phyloP scores from a whole-genome alignment of 2,888 invertebrate species.

The Netelia melanura region DNA sequence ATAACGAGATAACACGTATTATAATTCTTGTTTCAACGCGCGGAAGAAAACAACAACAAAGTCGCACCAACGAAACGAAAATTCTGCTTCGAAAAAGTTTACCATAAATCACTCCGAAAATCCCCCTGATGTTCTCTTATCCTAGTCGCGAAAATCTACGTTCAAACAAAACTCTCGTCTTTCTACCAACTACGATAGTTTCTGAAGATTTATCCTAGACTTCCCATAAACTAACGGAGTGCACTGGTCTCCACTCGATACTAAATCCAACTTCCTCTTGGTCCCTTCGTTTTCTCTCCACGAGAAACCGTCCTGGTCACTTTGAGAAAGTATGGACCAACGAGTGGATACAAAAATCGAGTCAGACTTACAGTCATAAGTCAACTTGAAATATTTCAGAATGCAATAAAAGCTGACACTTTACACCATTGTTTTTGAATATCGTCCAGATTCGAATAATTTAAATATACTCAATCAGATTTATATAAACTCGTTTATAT shows the following conservation, averaged over 20 bases:
- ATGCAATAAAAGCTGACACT: too few relatives aligned
- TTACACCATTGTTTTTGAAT: too few relatives aligned
- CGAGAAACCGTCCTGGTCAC: neutral
- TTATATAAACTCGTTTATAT: too few relatives aligned
- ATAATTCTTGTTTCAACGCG: too few relatives aligned
- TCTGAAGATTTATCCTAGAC: slow-evolving; percentile 30
- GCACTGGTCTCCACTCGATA: neutral
- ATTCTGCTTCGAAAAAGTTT: neutral
- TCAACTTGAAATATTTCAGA: too few relatives aligned
- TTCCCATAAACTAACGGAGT: neutral
- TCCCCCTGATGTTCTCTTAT: neutral
- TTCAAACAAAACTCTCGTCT: slow-evolving; percentile 24
- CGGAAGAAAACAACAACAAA: neutral
- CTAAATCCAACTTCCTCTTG: slow-evolving; percentile 21
- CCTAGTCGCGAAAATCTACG: neutral
- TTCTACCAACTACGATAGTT: neutral
- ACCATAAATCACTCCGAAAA: neutral
- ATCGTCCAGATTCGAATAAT: too few relatives aligned
- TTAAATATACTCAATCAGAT: too few relatives aligned
- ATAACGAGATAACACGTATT: too few relatives aligned
- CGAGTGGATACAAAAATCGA: neutral
- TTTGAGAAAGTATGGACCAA: slow-evolving; percentile 4
- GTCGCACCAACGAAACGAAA: neutral
- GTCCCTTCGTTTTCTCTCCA: neutral
- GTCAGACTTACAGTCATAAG: too few relatives aligned